phyloP scores from a whole-genome alignment of 2,113 vertebrate species.

The Lamprotornis superbus region DNA sequence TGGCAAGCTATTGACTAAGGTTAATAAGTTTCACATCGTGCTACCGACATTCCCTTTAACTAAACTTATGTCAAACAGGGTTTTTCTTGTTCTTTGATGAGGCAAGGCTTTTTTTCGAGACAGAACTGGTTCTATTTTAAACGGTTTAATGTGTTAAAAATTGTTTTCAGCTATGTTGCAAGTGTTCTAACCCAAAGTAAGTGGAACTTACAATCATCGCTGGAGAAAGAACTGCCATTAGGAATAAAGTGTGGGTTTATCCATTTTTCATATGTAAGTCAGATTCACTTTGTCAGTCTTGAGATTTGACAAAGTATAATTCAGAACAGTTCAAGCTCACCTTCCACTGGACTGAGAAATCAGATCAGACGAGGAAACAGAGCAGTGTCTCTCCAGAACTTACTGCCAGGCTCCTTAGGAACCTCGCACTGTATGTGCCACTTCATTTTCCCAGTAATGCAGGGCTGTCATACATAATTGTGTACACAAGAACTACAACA shows the following conservation, averaged over 20 bases:
- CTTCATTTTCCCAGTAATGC: not conserved
- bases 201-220: not conserved
- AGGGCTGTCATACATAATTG: not conserved
- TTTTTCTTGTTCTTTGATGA: not conserved
- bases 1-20: not conserved
- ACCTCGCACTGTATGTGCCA: fast-evolving
- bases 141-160: not conserved
- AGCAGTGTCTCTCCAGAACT: not conserved
- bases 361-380: not conserved
- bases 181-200: slow-evolving; percentile 10
- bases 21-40: not conserved
- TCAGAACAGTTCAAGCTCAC: slow-evolving; percentile 41
- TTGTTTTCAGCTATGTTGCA: not conserved
- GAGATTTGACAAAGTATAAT: slow-evolving; percentile 47
- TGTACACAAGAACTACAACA: not conserved
- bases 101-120: not conserved
- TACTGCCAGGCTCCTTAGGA: not conserved
- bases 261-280: slow-evolving; percentile 59
- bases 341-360: slow-evolving; percentile 45
- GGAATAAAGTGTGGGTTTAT: slow-evolving; percentile 38
- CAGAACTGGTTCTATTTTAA: not conserved
- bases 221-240: slow-evolving; percentile 41
- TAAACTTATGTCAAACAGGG: not conserved
- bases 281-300: slow-evolving; percentile 43
- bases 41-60: not conserved